Evolutionary conservation across 2,888 invertebrate species (phyloP), one percentile per base, ranked within the genome.

Genomic region (Agriopis marginaria): DNA sequence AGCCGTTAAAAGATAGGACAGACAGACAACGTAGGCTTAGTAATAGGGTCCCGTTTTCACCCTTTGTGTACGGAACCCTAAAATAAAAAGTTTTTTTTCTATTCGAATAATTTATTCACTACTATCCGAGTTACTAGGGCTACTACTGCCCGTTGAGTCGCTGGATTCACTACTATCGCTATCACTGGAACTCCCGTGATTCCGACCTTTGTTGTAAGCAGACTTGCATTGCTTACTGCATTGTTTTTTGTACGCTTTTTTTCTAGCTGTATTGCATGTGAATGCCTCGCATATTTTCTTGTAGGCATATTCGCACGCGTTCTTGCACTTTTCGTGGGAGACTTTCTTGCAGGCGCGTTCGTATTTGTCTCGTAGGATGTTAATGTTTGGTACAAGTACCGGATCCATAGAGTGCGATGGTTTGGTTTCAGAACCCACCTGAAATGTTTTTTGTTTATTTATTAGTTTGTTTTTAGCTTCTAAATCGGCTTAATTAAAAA

Each of bases 351-450:
- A 91, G 0, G 78, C 86, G 3, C 63, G 74, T 47, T 89, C 88
- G 51, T 83, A 88, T 47, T 73, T 74, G 11, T 83, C 81, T 7
- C 89, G 76, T 0, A 90, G 77, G 3, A 87, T 79, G 60, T 82
- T 82, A 8, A 80, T 9, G 7, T 54, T 62, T 3, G 1, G 6
- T 3, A 4, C 1, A 4, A 32, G 32, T 6, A 8, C 40, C 8
- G 39, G n/a, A 3, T 39, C 39, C 8, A 8, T 39, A 6, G 23
- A 11, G 8, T n/a, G 3, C 39, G 54, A n/a, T 1, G n/a, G 11
- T 11, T 10, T 8, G 6, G n/a, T 7, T 11, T 11, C 32, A 7
- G 11, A 7, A 32, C 12, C 7, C 12, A 0, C 54, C 54, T 54
- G n/a, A 54, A 54, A 54, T n/a, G 5, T 7, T 39, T 39, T 17